phyloP scores from a whole-genome alignment of 2,888 invertebrate genomes.

The Netelia melanura region DNA sequence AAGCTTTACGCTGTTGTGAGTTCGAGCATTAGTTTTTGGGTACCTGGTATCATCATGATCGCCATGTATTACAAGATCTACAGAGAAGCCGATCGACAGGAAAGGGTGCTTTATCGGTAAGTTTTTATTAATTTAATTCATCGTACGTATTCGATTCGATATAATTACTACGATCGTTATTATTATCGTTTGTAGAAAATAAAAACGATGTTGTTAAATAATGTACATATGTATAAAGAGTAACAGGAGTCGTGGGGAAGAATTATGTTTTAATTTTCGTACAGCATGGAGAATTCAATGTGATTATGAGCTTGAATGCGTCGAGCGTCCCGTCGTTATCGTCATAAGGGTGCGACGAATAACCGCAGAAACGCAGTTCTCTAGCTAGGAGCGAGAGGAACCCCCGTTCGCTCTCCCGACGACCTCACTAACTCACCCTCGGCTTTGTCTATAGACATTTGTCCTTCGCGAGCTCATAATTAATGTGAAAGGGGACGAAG shows the following conservation, averaged over 20 bases:
- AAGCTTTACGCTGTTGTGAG: slow-evolving; percentile 94
- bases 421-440: no score
- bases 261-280: background rate
- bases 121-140: slow-evolving; percentile 68
- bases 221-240: background rate
- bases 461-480: no score
- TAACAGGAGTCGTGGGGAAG: background rate
- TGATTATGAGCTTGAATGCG: no score
- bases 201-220: background rate
- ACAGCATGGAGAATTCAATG: no score
- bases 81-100: slow-evolving; percentile 93
- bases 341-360: no score
- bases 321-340: no score
- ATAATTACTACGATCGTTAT: background rate
- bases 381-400: no score
- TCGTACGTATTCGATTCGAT: background rate
- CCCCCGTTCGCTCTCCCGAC: no score
- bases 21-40: slow-evolving; percentile 96
- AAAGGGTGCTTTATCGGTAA: slow-evolving; percentile 93
- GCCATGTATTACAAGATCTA: slow-evolving; percentile 96
- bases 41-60: slow-evolving; percentile 96
- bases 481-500: no score
- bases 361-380: no score
- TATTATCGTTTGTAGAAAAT: background rate
- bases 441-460: no score